phyloP scores from a whole-genome alignment of 2,113 vertebrate species.

The Oncorhynchus mykiss region DNA sequence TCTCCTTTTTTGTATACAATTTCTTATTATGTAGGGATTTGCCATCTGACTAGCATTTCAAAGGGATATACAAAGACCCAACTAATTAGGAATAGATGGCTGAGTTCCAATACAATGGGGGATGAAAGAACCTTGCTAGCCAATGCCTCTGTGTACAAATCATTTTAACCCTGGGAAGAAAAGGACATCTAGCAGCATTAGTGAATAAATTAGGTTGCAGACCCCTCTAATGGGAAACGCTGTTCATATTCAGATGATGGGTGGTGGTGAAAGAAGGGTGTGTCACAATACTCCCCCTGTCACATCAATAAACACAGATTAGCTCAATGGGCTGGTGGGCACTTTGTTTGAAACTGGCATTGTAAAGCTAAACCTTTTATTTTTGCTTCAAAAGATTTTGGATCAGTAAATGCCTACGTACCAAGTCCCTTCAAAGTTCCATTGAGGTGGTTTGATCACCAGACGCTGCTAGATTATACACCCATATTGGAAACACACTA shows the following conservation, averaged over 20 bases:
- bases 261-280: not conserved
- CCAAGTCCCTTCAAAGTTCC: not conserved
- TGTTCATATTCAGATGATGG: constrained; percentile 1
- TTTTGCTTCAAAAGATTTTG: constrained; percentile 4
- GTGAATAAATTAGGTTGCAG: constrained; percentile 29
- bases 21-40: constrained; percentile 19
- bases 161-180: constrained; percentile 44
- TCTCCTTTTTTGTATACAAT: constrained; percentile 6
- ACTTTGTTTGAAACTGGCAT: constrained; percentile 4
- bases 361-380: constrained; percentile 2
- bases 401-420: not conserved
- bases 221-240: constrained; percentile 27
- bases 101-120: constrained; percentile 31
- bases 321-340: not conserved
- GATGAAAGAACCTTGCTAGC: not conserved
- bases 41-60: constrained; percentile 18
- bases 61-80: constrained; percentile 1
- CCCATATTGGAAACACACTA: too few relatives aligned
- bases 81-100: constrained; percentile 37
- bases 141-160: constrained; percentile 34
- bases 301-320: constrained; percentile 2
- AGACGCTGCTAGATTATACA: not conserved
- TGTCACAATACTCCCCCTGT: constrained; percentile 2
- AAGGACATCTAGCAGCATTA: constrained; percentile 15
- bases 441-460: not conserved